These are phyloP conservation scores for Coelopa frigida DNA, from an alignment of 1,140 invertebrate species.

Conservation along the genomic window DNA sequence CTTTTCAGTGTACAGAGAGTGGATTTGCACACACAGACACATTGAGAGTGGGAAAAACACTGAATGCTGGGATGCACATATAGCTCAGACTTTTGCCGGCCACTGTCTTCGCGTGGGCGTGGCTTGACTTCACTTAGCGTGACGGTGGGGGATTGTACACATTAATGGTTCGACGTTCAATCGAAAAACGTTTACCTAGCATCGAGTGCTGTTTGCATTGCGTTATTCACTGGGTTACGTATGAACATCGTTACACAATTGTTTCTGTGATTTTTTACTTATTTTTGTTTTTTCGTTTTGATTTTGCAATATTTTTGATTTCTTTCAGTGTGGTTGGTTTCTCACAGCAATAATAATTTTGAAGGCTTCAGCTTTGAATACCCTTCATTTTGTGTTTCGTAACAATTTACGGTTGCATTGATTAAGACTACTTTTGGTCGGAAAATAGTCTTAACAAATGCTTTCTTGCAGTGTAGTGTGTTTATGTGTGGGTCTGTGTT, in stretches of 20 bases:
- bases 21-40: no score
- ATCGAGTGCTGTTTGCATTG: conserved; percentile 1
- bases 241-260: conserved; percentile 8
- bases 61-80: no score
- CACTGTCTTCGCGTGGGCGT: no score
- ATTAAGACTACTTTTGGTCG: conserved; percentile 9
- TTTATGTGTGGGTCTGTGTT: conserved; percentile 2
- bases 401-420: conserved; percentile 5
- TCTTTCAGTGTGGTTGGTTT: no score
- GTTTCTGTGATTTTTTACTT: neutral
- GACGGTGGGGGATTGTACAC: conserved; percentile 31
- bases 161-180: conserved; percentile 47
- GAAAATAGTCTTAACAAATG: conserved; percentile 11
- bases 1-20: no score
- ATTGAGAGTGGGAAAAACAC: no score
- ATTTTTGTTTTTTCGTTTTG: conserved; percentile 1
- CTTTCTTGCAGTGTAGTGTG: neutral
- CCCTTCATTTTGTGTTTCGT: conserved; percentile 9
- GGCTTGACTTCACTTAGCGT: conserved; percentile 8
- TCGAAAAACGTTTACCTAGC: neutral
- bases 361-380: conserved; percentile 9
- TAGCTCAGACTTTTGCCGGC: no score
- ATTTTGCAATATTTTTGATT: neutral
- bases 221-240: conserved; percentile 5
- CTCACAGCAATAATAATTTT: conserved; percentile 12